Conservation (phyloP, 2,797 vertebrate species). For the Scolopax rusticola region DNA sequence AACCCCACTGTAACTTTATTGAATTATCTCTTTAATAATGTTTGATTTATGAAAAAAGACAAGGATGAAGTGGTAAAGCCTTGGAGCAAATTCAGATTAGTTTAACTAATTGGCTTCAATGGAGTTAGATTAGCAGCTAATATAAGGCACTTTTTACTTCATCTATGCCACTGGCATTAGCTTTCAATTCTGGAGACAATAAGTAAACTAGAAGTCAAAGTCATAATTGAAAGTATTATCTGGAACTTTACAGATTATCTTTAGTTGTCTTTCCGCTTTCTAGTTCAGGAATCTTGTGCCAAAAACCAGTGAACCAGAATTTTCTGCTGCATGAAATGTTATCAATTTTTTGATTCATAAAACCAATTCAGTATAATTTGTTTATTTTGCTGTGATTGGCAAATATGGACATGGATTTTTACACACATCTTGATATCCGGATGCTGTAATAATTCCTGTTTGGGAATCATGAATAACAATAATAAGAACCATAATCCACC, state of each 20-base stretch:
- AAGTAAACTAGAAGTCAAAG: not conserved
- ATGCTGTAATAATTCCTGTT: not conserved
- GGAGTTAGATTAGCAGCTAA: not conserved
- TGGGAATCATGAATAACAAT: not conserved
- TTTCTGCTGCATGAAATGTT: not conserved
- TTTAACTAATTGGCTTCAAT: not conserved
- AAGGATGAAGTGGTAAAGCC: not conserved
- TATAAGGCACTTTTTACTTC: not conserved
- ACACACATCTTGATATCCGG: not conserved
- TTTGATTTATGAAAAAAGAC: conserved; percentile 10
- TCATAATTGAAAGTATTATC: not conserved
- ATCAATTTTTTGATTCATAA: not conserved
- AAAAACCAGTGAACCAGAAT: not conserved
- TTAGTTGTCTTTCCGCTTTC: not conserved
- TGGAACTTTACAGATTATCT: not conserved
- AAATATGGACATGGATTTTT: not conserved
- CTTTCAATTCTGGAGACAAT: not conserved
- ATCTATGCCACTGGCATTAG: not conserved
- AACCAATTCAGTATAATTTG: not conserved
- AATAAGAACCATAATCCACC: not conserved
- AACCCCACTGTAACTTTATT: not conserved
- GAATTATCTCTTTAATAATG: not conserved
- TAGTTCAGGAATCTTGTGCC: not conserved
- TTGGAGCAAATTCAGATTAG: not conserved
- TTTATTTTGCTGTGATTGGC: not conserved